These are phyloP conservation scores for Colossoma macropomum DNA, from an alignment of 2,113 vertebrate species.

Conservation along the genomic window DNA sequence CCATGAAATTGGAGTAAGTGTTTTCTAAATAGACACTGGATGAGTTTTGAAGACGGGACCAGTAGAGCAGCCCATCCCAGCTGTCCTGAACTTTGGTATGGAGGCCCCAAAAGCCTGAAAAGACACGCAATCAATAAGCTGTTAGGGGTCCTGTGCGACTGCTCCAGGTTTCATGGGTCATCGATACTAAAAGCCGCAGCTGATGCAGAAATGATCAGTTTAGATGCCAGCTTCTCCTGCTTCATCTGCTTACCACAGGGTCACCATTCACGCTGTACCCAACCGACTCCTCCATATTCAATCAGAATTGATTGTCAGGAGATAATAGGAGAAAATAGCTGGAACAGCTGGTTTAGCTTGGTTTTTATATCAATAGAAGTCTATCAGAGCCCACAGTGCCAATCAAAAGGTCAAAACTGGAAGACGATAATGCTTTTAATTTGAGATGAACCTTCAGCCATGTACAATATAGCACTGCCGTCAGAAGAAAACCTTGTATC, in stretches of 20 bases:
- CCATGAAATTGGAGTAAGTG: background rate
- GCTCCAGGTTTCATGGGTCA: conserved; percentile 72
- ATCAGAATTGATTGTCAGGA: background rate
- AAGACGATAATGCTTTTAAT: too few relatives aligned
- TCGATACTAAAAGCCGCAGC: conserved; percentile 65
- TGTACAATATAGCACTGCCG: too few relatives aligned
- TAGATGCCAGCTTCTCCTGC: conserved; percentile 69
- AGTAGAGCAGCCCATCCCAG: background rate
- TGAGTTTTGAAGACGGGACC: background rate
- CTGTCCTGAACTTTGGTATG: conserved; percentile 54
- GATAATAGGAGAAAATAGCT: background rate
- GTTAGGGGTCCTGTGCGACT: conserved; percentile 71
- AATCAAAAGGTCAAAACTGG: background rate
- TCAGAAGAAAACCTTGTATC: too few relatives aligned
- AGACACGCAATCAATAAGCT: conserved; percentile 74
- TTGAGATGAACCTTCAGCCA: too few relatives aligned
- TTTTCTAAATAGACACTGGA: background rate
- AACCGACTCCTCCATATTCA: conserved; percentile 40
- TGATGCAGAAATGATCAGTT: conserved; percentile 75
- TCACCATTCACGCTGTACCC: conserved; percentile 68
- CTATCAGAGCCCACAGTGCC: background rate
- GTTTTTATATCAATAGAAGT: background rate
- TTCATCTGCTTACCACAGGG: conserved; percentile 63
- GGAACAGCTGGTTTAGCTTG: background rate
- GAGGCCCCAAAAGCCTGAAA: conserved; percentile 63